Conservation (phyloP, 1,140 invertebrate genomes). For the Oryctes rhinoceros region DNA sequence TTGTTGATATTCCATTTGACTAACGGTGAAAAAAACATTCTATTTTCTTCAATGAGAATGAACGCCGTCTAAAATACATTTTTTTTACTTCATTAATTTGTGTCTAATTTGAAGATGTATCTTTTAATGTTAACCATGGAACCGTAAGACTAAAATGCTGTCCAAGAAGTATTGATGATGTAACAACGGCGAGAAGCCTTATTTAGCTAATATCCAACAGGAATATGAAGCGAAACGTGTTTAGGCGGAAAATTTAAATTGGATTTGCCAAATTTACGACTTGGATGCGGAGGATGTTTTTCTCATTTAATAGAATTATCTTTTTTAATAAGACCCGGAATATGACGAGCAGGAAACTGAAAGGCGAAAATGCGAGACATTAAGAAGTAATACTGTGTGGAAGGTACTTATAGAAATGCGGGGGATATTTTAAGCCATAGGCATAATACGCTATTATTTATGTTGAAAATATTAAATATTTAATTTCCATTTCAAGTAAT, state of each 20-base stretch:
- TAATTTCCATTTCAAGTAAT: neutral
- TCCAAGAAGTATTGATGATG: neutral
- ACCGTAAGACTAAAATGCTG: neutral
- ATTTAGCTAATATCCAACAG: neutral
- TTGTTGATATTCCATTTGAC: too few relatives aligned
- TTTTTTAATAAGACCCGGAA: constrained; percentile 4
- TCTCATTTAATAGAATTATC: constrained; percentile 9
- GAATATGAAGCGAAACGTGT: neutral
- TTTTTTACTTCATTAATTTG: neutral
- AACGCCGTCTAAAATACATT: neutral
- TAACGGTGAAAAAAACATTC: too few relatives aligned
- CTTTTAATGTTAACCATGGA: neutral
- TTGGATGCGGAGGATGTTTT: neutral
- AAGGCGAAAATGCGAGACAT: neutral
- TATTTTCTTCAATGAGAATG: too few relatives aligned
- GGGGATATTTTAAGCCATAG: neutral
- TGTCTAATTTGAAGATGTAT: neutral
- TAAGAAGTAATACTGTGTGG: neutral
- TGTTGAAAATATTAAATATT: neutral
- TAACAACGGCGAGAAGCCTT: neutral
- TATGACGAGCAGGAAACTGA: neutral
- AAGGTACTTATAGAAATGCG: neutral
- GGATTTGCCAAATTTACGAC: neutral
- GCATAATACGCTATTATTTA: neutral
- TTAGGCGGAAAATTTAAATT: constrained; percentile 17